These are phyloP conservation scores for Serinus canaria DNA, from an alignment of 2,113 vertebrate genomes.

Conservation along the genomic window DNA sequence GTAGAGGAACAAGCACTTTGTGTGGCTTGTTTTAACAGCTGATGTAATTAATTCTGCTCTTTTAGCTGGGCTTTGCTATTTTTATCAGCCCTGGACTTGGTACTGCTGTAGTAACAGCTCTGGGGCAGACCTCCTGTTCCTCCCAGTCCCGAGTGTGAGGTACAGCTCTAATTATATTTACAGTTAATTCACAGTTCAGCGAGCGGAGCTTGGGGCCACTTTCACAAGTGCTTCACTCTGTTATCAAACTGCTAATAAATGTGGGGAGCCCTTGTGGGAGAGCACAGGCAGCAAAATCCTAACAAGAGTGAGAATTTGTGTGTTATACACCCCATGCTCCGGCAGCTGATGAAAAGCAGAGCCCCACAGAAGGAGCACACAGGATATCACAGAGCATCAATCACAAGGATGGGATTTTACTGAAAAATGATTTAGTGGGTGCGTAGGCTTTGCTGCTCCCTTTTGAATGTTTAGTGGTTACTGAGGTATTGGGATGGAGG, in stretches of 20 bases:
- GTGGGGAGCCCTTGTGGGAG: not conserved
- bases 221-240: slow-evolving; percentile 11
- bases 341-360: not conserved
- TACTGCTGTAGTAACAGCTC: slow-evolving; percentile 75
- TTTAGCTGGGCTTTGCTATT: slow-evolving; percentile 65
- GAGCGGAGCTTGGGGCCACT: slow-evolving; percentile 11
- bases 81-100: slow-evolving; percentile 75
- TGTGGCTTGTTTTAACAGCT: slow-evolving; percentile 5
- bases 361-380: not conserved
- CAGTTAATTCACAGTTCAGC: slow-evolving; percentile 50
- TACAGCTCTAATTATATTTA: slow-evolving; percentile 54
- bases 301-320: not conserved
- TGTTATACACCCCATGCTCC: not conserved
- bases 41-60: slow-evolving; percentile 57
- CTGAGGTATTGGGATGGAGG: not conserved
- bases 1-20: not conserved
- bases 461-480: not conserved
- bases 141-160: slow-evolving; percentile 36
- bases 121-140: slow-evolving; percentile 67
- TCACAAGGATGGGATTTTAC: not conserved
- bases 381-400: not conserved
- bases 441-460: not conserved
- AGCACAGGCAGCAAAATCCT: not conserved
- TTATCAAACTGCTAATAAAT: slow-evolving; percentile 32
- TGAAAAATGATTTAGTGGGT: not conserved